Percentiles rank a stretch among this genome's conserved stretches.
phyloP scores from a whole-genome alignment of 2,113 vertebrate species.

The Thalassarche chlororhynchos region DNA sequence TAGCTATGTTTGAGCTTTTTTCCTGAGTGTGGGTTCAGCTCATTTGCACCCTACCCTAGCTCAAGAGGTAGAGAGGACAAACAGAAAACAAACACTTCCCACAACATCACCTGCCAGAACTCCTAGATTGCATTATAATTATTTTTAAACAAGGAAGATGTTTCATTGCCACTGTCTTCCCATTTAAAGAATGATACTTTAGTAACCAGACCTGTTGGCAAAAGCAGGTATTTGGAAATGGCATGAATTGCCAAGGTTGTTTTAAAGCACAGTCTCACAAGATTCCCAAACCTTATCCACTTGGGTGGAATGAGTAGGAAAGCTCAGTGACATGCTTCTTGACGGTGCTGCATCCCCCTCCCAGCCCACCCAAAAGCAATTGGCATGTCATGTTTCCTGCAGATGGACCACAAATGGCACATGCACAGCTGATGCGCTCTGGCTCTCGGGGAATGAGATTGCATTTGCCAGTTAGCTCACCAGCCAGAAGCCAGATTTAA shows the following conservation, averaged over 20 bases:
- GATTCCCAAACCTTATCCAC: background rate
- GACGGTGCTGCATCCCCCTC: background rate
- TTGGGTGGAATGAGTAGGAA: background rate
- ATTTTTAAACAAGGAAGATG: background rate
- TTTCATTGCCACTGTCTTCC: background rate
- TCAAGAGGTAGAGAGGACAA: background rate
- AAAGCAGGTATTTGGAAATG: background rate
- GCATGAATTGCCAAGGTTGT: background rate
- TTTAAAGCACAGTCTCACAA: background rate
- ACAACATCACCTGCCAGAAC: background rate
- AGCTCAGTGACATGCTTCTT: background rate
- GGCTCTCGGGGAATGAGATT: background rate
- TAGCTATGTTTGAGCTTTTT: background rate
- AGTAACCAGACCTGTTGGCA: background rate
- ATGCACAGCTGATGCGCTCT: background rate
- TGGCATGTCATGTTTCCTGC: background rate
- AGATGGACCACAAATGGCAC: conserved; percentile 45
- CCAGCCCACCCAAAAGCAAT: background rate
- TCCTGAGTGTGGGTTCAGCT: background rate
- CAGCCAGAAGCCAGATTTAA: conserved; percentile 50
- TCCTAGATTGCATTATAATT: background rate
- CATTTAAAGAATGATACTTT: background rate
- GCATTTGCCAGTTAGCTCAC: conserved; percentile 28
- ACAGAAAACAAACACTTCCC: background rate
- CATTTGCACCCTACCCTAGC: background rate